Evolutionary conservation across 2,113 vertebrate genomes (phyloP), one percentile per base, ranked within the genome.

Genomic region (Todiramphus chloris): DNA sequence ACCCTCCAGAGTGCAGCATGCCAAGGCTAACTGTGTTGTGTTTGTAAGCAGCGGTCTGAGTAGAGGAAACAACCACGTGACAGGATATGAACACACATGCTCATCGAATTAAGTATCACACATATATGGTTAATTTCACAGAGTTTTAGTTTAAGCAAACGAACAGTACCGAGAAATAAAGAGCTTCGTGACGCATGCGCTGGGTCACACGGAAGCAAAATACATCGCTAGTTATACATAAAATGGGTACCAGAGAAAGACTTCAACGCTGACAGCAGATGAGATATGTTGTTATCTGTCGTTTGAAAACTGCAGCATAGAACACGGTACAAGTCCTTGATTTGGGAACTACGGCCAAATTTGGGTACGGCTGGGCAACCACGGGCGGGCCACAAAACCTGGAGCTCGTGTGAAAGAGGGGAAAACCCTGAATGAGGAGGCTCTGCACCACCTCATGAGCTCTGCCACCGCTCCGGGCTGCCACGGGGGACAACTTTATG

Each of bases 21-120:
- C 99, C 99, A 99, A 99, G 99, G 99, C 99, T 99, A 99, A 99
- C 99, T 98, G 99, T 99, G 99, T 99, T 99, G 99, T 99, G 99
- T 99, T 99, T 99, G 99, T 99, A 99, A 99, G 99, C 99, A 99
- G 99, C 99, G 98, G 98, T 99, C 99, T 99, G 99, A 99, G 99
- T 99, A 99, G 98, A 99, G 99, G 98, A 99, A 98, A 99, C 99
- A 99, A 99, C 98, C 98, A 99, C 98, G 99, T 98, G 99, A 99
- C 98, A 99, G 98, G 98, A 96, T 98, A 98, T 99, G 98, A 98
- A 98, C 98, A 98, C 96, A 98, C 98, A 98, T 98, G 98, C 98
- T 98, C 96, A 91, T 97, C 79, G 94, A 97, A 97, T 97, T 66
- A 93, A 97, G 90, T 96, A 97, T 97, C 96, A 97, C 97, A 98